Evolutionary conservation across 2,888 invertebrate genomes (phyloP), one percentile per base, ranked within the genome.

Genomic region (Azorinus chamasolen): DNA sequence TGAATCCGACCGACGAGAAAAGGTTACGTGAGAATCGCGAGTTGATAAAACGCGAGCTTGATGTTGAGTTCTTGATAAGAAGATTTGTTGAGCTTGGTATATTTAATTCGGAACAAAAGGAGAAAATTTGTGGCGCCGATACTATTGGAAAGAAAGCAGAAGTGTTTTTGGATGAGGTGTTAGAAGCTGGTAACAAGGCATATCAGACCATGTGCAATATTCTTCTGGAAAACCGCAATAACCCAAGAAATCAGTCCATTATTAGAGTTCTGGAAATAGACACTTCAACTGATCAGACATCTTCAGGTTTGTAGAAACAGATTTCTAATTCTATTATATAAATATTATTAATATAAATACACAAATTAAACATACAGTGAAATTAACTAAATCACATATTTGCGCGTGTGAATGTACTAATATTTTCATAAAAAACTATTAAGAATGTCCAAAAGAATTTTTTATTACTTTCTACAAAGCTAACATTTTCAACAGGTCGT

Each of bases 141-240:
- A n/a, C 59, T n/a, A 70, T 81, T 5, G 69, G 75, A 24, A 73
- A 70, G 66, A 84, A 82, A 51, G 82, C 76, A 37, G 81, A 86
- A 27, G 72, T 73, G 22, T 84, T 86, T 59, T 78, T 86, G 12
- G 80, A 83, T 22, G 65, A 71, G 1, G 59, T 86, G 6, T 55
- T 86, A 41, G 66, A 77, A 14, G 70, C 79, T 5, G 86, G 86
- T 2, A 79, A 83, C 32, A 81, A 76, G 46, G 74, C 82, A 3
- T 83, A 73, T 57, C 79, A 83, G 39, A 77, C 79, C 1, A 62
- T 86, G 66, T 80, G 81, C 70, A 82, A 79, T 57, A 81, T 83
- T 24, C 39, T 86, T 10, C 55, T 68, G 43, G 74, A 75, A 48
- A 79, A 79, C 45, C 63, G 63, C n/a, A 82, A 80, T 45, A 83